Percentiles rank a stretch among this genome's conserved stretches.
Evolutionary conservation across 1,140 invertebrate genomes (phyloP).

Genomic region (Elymnias hypermnestra): DNA sequence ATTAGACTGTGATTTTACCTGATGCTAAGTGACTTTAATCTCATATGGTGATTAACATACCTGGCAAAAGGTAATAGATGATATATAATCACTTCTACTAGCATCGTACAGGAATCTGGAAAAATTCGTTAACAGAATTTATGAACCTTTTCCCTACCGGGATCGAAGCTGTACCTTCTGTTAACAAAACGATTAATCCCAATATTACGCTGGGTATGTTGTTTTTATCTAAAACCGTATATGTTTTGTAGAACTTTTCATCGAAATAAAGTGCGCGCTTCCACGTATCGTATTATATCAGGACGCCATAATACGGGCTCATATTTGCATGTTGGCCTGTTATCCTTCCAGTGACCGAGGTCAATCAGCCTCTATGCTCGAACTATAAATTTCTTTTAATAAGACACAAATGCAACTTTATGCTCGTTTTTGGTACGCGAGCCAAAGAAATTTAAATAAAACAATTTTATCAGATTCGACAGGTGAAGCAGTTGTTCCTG

Average conservation of each 20-base stretch:
- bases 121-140: too few species aligned
- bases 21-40: too few species aligned
- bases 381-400: slow-evolving; percentile 76
- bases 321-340: slow-evolving; percentile 53
- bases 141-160: too few species aligned
- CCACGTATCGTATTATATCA: background rate
- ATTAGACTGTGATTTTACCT: too few species aligned
- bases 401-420: slow-evolving; percentile 69
- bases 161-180: too few species aligned
- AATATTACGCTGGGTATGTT: too few species aligned
- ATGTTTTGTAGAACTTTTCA: background rate
- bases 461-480: slow-evolving; percentile 74
- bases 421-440: slow-evolving; percentile 64
- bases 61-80: too few species aligned
- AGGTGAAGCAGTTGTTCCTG: slow-evolving; percentile 56
- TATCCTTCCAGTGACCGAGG: slow-evolving; percentile 62
- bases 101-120: too few species aligned
- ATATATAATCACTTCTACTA: too few species aligned
- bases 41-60: too few species aligned
- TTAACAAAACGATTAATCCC: too few species aligned
- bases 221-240: too few species aligned
- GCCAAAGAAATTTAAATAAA: slow-evolving; percentile 73
- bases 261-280: background rate
- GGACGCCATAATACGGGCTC: slow-evolving; percentile 17
- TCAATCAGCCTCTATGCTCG: slow-evolving; percentile 67